phyloP scores from a whole-genome alignment of 2,113 vertebrate genomes.

The Ceuthmochares aereus region DNA sequence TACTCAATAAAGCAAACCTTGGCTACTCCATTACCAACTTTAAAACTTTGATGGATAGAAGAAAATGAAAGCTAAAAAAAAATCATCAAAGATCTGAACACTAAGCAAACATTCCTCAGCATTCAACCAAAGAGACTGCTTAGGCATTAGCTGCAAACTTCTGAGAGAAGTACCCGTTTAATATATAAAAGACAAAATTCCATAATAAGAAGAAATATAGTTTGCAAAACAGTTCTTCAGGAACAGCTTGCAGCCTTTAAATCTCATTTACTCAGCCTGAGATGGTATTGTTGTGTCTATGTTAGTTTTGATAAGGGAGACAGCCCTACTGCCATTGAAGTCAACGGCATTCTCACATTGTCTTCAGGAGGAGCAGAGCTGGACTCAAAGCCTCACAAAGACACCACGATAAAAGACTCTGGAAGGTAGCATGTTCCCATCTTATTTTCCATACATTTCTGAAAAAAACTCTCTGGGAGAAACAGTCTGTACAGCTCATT shows the following conservation, averaged over 20 bases:
- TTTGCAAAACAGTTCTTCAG: slow-evolving; percentile 36
- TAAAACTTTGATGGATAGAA: slow-evolving; percentile 37
- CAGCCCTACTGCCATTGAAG: neutral
- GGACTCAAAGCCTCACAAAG: neutral
- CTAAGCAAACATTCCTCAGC: slow-evolving; percentile 52
- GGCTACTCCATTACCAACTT: slow-evolving; percentile 44
- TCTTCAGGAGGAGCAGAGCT: neutral
- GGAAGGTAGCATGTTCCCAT: neutral
- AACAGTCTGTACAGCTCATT: neutral
- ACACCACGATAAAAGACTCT: neutral
- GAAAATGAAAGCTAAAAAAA: slow-evolving; percentile 60
- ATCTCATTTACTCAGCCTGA: slow-evolving; percentile 3
- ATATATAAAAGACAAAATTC: slow-evolving; percentile 43
- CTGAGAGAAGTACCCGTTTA: neutral
- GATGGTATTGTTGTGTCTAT: neutral
- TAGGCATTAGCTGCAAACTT: slow-evolving; percentile 31
- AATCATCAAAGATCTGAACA: slow-evolving; percentile 17
- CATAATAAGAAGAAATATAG: slow-evolving; percentile 30
- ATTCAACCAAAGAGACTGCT: slow-evolving; percentile 32
- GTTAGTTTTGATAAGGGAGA: neutral
- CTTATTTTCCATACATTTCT: slow-evolving; percentile 11
- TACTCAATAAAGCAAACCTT: slow-evolving; percentile 64
- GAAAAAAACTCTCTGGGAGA: neutral
- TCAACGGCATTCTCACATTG: neutral
- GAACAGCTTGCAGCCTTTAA: slow-evolving; percentile 14